phyloP scores from a whole-genome alignment of 2,113 vertebrate species.

The Phalacrocorax aristotelis region DNA sequence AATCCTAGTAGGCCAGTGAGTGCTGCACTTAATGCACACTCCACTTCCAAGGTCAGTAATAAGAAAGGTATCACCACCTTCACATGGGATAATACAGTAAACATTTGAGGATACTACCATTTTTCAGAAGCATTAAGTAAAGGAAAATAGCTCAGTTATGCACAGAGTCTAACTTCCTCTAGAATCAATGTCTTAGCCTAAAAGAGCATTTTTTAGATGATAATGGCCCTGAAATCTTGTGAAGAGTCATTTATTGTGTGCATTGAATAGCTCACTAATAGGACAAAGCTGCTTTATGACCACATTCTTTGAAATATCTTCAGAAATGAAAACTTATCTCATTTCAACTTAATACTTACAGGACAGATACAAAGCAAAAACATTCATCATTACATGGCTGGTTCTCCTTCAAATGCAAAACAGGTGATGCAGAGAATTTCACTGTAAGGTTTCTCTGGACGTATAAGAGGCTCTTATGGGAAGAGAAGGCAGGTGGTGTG shows the following conservation, averaged over 20 bases:
- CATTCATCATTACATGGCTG: neutral
- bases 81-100: neutral
- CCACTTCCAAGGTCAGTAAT: neutral
- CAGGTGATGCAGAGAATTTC: neutral
- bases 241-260: neutral
- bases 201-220: neutral
- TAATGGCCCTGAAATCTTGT: neutral
- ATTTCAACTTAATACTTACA: neutral
- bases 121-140: neutral
- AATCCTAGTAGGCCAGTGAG: neutral
- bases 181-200: neutral
- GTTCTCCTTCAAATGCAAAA: neutral
- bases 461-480: neutral
- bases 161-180: neutral
- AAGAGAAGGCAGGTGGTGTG: neutral
- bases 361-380: neutral
- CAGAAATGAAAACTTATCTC: neutral
- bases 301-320: neutral
- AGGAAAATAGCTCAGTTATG: neutral
- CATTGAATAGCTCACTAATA: neutral
- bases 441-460: neutral
- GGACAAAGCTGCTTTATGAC: neutral
- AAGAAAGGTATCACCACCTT: neutral
- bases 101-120: neutral
- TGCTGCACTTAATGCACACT: neutral